A percentile compares a stretch with the other conserved stretches of the same genome.
Evolutionary conservation across 2,797 vertebrate genomes (phyloP).

Genomic region (Poeciliopsis paucimaculata): DNA sequence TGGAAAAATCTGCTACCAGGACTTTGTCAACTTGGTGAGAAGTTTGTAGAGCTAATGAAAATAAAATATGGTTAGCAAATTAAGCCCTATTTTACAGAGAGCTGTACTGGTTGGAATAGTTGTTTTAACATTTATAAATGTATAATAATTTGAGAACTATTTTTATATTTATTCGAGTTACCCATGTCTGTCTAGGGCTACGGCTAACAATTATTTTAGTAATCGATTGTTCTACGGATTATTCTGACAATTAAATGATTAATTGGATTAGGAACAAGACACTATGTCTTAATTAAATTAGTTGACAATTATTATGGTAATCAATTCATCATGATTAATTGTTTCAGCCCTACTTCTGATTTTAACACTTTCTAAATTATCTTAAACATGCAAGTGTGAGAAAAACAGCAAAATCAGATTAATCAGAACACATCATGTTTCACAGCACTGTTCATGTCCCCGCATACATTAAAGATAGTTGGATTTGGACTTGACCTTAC

Average conservation of each 20-base stretch:
- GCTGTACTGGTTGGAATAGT: not conserved
- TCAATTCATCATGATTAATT: too few relatives aligned
- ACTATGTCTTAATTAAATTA: too few relatives aligned
- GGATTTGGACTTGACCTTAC: not conserved
- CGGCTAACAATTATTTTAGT: too few relatives aligned
- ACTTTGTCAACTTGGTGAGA: constrained; percentile 97
- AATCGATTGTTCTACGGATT: too few relatives aligned
- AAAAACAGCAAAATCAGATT: not conserved
- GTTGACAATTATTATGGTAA: too few relatives aligned
- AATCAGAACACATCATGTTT: not conserved
- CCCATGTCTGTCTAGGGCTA: too few relatives aligned
- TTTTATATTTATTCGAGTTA: not conserved
- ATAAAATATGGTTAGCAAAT: not conserved
- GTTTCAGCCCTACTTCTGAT: not conserved
- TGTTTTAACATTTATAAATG: not conserved
- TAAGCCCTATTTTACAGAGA: not conserved
- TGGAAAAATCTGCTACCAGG: constrained; percentile 96
- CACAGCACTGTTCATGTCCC: not conserved
- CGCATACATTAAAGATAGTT: not conserved
- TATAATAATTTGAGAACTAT: not conserved
- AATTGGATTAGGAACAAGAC: too few relatives aligned
- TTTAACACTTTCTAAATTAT: not conserved
- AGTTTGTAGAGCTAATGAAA: constrained; percentile 8
- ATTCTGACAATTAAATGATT: too few relatives aligned
- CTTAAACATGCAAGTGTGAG: not conserved